phyloP scores from a whole-genome alignment of 2,113 vertebrate species.

The Theristicus caerulescens region DNA sequence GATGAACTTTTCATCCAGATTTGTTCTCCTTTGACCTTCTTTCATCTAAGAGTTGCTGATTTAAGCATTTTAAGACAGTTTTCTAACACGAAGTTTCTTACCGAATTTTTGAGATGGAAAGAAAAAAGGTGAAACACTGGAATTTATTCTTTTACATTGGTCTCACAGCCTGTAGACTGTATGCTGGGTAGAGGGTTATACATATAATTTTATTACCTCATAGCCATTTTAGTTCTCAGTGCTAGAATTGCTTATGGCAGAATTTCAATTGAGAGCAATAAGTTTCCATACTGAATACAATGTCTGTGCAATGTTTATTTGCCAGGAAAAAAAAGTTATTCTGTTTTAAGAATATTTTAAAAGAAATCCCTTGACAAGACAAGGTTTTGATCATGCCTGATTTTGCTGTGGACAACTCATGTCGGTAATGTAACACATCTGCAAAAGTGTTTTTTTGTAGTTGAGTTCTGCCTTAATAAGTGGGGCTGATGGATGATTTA shows the following conservation, averaged over 20 bases:
- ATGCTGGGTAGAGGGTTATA: neutral
- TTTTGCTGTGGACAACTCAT: neutral
- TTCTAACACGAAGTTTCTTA: neutral
- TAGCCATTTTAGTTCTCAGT: neutral
- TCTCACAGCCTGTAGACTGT: neutral
- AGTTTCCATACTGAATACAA: neutral
- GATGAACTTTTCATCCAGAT: neutral
- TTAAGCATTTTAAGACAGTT: neutral
- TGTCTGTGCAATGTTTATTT: constrained; percentile 10
- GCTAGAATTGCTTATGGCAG: neutral
- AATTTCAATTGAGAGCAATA: neutral
- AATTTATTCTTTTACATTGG: neutral
- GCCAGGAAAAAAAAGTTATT: neutral
- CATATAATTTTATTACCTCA: neutral
- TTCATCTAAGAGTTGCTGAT: neutral
- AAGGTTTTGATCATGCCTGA: neutral
- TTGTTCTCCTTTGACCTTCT: neutral
- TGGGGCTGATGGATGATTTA: neutral
- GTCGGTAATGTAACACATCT: neutral
- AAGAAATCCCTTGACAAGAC: neutral
- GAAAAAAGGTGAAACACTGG: neutral
- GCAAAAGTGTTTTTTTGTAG: neutral
- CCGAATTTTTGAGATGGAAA: neutral
- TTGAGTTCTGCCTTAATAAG: neutral
- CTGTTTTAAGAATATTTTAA: neutral